Evolutionary conservation across 2,113 vertebrate species (phyloP), one percentile per base, ranked within the genome.

Genomic region (Callospermophilus lateralis): DNA sequence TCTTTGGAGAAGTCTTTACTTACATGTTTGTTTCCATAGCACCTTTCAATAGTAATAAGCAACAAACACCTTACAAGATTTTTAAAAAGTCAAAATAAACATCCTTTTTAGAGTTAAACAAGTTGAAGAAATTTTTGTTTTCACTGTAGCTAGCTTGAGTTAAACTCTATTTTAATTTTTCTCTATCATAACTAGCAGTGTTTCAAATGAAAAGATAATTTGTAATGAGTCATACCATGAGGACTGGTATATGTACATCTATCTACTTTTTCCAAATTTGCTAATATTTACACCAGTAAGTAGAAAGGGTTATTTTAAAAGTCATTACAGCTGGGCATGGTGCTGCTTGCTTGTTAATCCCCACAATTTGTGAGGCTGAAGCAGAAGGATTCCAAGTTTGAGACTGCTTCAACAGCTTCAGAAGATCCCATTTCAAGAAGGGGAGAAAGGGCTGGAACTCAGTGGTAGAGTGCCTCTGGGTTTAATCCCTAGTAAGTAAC

Each of bases 1-100:
- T 93, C 90, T 65, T 95, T 37, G 97, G 51, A 68, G 42, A 96
- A 84, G 76, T 37, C 65, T 95, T 94, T 84, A 94, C 5, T 88
- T 93, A 61, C 32, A 84, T 51, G 12, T 70, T 67, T 94, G 90
- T 96, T 94, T 95, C 32, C 83, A 93, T 0, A 74, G 80, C 61
- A 73, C 67, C 68, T 90, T 96, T 74, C n/a, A 93, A 92, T 96
- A 83, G 13, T 85, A 94, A 77, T 65, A 90, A 92, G n/a, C 34
- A 84, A 86, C 22, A 15, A 92, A 95, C 68, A 80, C 45, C 83
- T 70, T 77, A 89, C 1, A 79, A 30, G 48, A 81, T 74, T 83
- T 37, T 88, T 55, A 81, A 89, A 84, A 84, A 42, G 42, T 42
- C 20, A 94, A 93, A 95, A 89, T 67, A 89, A 93, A 70, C 37